Conservation (phyloP, 1,140 invertebrate genomes). For the Sminthurides bifidus region DNA sequence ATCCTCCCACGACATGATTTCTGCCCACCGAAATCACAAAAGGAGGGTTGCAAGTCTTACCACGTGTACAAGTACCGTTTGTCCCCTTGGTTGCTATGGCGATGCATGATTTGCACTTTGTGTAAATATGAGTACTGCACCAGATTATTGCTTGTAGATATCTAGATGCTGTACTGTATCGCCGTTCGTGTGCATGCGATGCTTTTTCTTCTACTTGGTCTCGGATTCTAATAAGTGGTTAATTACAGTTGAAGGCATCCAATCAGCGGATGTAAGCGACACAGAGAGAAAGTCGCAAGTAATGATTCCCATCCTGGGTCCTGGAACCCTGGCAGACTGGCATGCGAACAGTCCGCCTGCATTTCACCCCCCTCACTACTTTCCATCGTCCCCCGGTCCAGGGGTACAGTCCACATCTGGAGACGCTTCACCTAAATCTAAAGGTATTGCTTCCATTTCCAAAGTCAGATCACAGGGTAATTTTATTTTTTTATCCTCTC, state of each 20-base stretch:
- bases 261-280: too few species aligned
- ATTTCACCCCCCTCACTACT: not conserved
- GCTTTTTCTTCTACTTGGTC: too few species aligned
- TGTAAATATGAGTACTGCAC: too few species aligned
- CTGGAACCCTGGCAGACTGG: not conserved
- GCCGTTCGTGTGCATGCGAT: too few species aligned
- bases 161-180: too few species aligned
- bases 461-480: slow-evolving; percentile 26
- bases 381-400: not conserved
- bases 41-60: too few species aligned
- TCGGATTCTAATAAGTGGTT: too few species aligned
- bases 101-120: too few species aligned
- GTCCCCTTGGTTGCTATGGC: too few species aligned
- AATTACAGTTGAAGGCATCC: too few species aligned
- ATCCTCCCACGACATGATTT: slow-evolving; percentile 16
- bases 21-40: slow-evolving; percentile 11
- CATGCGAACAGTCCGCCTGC: not conserved
- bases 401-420: not conserved
- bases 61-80: slow-evolving; percentile 6
- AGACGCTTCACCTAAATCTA: not conserved
- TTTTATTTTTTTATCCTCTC: not conserved
- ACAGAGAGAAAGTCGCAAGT: too few species aligned
- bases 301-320: not conserved
- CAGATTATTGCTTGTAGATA: too few species aligned
- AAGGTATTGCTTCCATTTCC: slow-evolving; percentile 28